Evolutionary conservation across 2,888 invertebrate species (phyloP), one percentile per base, ranked within the genome.

Genomic region (Leptarthrus brevirostris): DNA sequence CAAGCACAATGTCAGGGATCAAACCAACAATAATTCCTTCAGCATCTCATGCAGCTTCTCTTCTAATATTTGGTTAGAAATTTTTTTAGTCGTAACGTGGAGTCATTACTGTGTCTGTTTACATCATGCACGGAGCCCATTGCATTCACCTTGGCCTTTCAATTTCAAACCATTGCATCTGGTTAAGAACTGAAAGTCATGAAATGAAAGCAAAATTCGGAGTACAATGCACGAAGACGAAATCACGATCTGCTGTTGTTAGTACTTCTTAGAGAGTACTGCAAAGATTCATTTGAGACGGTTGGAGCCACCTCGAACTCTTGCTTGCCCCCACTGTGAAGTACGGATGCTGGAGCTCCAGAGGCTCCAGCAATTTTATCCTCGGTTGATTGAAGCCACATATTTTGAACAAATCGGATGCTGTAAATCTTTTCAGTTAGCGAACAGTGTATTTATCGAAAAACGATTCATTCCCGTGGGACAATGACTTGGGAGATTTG

Each of bases 1-100:
- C 56, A 3, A 8, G 30, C 34, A n/a, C n/a, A 34, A 34, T 56
- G 56, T 56, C 56, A 56, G 34, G 34, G 56, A 56, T 56, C 56
- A 56, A 56, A 56, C 30, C 34, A 56, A 56, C 56, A 34, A 18
- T 20, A 20, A 18, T 24, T n/a, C 53, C 30, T 30, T 2, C 30
- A 30, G 30, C 30, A 34, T 56, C 30, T 40, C n/a, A n/a, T 40
- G 10, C 8, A 40, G 40, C 8, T 40, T 40, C n/a, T 6, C 40
- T 40, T 30, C 3, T 30, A 30, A 30, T 30, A 8, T 30, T 40
- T 40, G 40, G n/a, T 40, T 40, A 12, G n/a, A 12, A 40, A 40
- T 40, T 40, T 30, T 30, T 30, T 40, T 40, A 40, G 12, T 12
- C 40, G 12, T 40, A 12, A 4, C 40, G 12, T 4, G 12, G n/a